Conservation (phyloP, 2,888 invertebrate species). For the Agonopterix heracliana region DNA sequence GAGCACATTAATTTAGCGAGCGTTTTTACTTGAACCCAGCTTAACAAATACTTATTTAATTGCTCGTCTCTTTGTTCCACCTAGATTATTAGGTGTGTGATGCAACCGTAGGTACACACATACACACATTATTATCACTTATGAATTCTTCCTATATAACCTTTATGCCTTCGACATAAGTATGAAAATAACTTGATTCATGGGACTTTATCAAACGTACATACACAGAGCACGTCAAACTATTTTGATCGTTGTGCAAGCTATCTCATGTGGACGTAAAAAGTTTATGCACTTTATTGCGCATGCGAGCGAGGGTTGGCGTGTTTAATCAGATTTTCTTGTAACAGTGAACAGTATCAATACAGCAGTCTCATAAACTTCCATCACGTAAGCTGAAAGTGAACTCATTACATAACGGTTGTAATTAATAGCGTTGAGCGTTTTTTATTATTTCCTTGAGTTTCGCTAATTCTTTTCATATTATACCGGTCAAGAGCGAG, state of each 20-base stretch:
- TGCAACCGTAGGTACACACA: conserved; percentile 46
- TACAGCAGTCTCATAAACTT: conserved; percentile 21
- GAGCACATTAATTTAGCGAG: conserved; percentile 59
- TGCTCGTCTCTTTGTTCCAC: conserved; percentile 63
- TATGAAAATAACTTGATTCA: background rate
- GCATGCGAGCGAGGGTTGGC: conserved; percentile 36
- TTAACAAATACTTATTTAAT: conserved; percentile 71
- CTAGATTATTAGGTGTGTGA: conserved; percentile 51
- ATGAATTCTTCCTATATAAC: background rate
- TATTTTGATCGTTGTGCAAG: conserved; percentile 59
- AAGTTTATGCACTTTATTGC: conserved; percentile 29
- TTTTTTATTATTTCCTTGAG: conserved; percentile 7
- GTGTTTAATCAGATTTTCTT: conserved; percentile 51
- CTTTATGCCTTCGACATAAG: background rate
- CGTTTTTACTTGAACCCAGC: conserved; percentile 56
- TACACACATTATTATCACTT: background rate
- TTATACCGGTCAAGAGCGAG: no score
- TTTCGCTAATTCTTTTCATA: background rate
- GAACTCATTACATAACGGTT: conserved; percentile 29
- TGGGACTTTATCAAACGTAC: background rate
- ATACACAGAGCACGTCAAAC: conserved; percentile 25
- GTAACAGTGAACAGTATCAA: conserved; percentile 22
- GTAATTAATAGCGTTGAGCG: conserved; percentile 13
- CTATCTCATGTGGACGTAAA: conserved; percentile 22
- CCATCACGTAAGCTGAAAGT: conserved; percentile 20